Base-by-base conservation (phyloP, 2,888 invertebrate genomes). In the Dioctria rufipes region DNA sequence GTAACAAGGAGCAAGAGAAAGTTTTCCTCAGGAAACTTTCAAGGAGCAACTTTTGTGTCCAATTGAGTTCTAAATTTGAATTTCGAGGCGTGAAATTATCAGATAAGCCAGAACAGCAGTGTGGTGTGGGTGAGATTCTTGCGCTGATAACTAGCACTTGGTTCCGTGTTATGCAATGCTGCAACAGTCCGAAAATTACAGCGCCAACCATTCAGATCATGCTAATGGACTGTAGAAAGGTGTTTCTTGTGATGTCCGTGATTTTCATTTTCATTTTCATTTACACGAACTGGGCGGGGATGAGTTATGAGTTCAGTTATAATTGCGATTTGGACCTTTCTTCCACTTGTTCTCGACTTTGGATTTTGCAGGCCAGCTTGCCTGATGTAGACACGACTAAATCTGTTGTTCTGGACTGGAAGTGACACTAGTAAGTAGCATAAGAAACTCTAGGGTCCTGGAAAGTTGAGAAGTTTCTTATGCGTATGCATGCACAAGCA, bases 51-150 rank as follows among this genome's bases (percentile, higher is more conserved):
- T 81, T 77, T 77, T 63, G 77, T 77, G 63, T 77, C 78, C 80
- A 82, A 82, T 82, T 82, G 82, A 82, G 82, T 82, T 80, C 80
- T 82, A 80, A 82, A 82, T 82, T 82, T 82, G 80, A 82, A 82
- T 82, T 82, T 82, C 73, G 65, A 80, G 80, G 73, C 80, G 82
- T 73, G 78, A 82, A 82, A 82, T 82, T 82, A 82, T 82, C 82
- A 82, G 71, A 80, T 80, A 73, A 80, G 77, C 77, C 40, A 13
- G 77, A n/a, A 6, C 42, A 37, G 49, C 11, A 63, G 39, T 46
- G 49, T 8, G 51, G 77, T 46, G 61, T 77, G 49, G 51, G 63
- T 77, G 77, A 25, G 13, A 43, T 60, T 58, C 46, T 46, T 40
- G 25, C 2, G 25, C 63, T 11, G 77, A 77, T 77, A 25, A 25